Evolutionary conservation across 2,797 vertebrate genomes (phyloP).

Genomic region (Miichthys miiuy): DNA sequence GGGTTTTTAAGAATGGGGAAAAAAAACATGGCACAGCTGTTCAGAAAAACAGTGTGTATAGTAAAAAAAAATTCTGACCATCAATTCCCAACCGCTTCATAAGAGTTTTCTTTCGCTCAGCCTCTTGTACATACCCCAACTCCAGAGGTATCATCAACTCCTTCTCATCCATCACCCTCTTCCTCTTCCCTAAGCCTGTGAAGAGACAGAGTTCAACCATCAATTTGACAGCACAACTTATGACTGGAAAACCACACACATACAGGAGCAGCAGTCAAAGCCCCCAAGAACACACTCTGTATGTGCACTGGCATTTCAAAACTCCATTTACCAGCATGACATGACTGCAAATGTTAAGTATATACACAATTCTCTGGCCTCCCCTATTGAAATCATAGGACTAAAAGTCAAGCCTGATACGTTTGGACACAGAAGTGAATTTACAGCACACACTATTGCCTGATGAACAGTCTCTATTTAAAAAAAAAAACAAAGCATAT

Average conservation of each 20-base stretch:
- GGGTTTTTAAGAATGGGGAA: slow-evolving; percentile 30
- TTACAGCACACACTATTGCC: background rate
- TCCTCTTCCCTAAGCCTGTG: slow-evolving; percentile 93
- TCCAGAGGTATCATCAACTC: slow-evolving; percentile 94
- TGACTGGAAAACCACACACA: slow-evolving; percentile 28
- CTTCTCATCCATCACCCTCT: slow-evolving; percentile 93
- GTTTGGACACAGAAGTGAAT: background rate
- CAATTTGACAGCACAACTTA: slow-evolving; percentile 33
- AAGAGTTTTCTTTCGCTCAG: slow-evolving; percentile 20
- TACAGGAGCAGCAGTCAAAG: slow-evolving; percentile 17
- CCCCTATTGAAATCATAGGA: background rate
- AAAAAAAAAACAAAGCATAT: background rate
- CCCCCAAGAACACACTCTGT: background rate
- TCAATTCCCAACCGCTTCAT: slow-evolving; percentile 13
- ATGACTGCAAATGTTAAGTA: slow-evolving; percentile 12
- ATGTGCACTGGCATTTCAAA: slow-evolving; percentile 1
- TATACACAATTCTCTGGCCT: background rate
- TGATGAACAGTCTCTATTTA: slow-evolving; percentile 1
- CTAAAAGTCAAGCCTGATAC: slow-evolving; percentile 10
- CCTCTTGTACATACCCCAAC: slow-evolving; percentile 90
- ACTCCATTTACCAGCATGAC: slow-evolving; percentile 9
- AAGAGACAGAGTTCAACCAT: slow-evolving; percentile 59
- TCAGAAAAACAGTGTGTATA: slow-evolving; percentile 16
- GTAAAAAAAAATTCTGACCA: background rate
- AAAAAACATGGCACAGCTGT: slow-evolving; percentile 16